These are phyloP conservation scores for Agapostemon virescens DNA, from an alignment of 2,888 invertebrate species.

Conservation along the genomic window DNA sequence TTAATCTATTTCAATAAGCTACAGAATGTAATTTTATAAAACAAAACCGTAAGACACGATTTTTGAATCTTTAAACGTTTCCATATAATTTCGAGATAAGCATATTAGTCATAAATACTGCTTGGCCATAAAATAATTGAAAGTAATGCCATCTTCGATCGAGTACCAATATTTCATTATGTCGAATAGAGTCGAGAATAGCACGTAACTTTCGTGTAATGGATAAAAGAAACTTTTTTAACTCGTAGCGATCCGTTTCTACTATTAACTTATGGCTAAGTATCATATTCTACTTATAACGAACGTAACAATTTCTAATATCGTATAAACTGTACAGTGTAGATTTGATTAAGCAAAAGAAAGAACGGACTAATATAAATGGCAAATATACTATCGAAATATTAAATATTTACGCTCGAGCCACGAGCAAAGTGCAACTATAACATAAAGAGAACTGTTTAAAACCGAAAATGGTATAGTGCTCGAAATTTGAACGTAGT, in stretches of 20 bases:
- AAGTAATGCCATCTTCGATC: slow-evolving; percentile 18
- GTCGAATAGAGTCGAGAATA: slow-evolving; percentile 9
- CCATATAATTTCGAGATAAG: slow-evolving; percentile 15
- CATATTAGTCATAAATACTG: not conserved
- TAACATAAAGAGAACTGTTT: slow-evolving; percentile 22
- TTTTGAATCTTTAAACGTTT: slow-evolving; percentile 29
- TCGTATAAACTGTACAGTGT: slow-evolving; percentile 48
- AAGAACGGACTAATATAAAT: slow-evolving; percentile 19
- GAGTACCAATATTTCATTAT: slow-evolving; percentile 31
- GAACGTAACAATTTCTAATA: slow-evolving; percentile 27
- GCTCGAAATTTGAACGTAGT: slow-evolving; percentile 18
- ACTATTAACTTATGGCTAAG: slow-evolving; percentile 29
- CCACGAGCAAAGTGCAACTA: slow-evolving; percentile 10
- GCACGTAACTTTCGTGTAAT: not conserved
- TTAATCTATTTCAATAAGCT: slow-evolving; percentile 45
- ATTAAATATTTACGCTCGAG: slow-evolving; percentile 26
- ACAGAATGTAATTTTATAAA: slow-evolving; percentile 40
- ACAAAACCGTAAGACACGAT: slow-evolving; percentile 14
- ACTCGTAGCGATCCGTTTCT: slow-evolving; percentile 9
- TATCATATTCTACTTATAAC: slow-evolving; percentile 33
- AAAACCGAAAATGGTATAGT: not conserved
- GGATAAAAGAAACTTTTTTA: slow-evolving; percentile 13
- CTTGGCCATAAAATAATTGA: slow-evolving; percentile 20
- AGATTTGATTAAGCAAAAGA: slow-evolving; percentile 35
- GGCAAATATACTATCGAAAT: slow-evolving; percentile 6